Conservation (phyloP, 2,888 invertebrate genomes). For the Agonopterix alstromeriana region DNA sequence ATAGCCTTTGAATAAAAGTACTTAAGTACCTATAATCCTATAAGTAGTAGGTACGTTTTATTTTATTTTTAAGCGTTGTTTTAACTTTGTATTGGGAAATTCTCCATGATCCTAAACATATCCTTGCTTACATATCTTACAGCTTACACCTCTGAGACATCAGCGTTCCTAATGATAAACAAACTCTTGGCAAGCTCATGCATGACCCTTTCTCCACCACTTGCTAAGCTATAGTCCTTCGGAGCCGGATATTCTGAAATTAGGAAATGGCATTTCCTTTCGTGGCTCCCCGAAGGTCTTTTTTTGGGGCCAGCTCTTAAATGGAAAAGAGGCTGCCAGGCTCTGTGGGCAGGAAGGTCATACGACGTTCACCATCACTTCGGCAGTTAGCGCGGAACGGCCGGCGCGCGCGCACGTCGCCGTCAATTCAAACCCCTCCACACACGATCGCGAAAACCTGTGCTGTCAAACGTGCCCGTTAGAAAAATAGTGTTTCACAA, state of each 20-base stretch:
- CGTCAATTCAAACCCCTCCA: conserved; percentile 18
- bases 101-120: too few species aligned
- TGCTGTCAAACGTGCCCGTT: conserved; percentile 61
- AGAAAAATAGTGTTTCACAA: conserved; percentile 54
- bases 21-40: too few species aligned
- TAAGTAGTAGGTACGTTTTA: too few species aligned
- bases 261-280: conserved; percentile 8
- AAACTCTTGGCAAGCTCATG: too few species aligned
- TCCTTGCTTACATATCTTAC: too few species aligned
- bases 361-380: conserved; percentile 54
- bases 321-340: conserved; percentile 60
- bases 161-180: too few species aligned
- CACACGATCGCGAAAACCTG: conserved; percentile 50
- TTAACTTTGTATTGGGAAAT: too few species aligned
- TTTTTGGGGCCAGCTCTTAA: conserved; percentile 36
- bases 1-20: too few species aligned
- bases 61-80: too few species aligned
- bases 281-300: conserved; percentile 18
- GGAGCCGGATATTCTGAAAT: conserved; percentile 10
- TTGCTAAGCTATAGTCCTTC: conserved; percentile 12
- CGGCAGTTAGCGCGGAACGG: conserved; percentile 64
- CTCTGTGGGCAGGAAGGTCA: conserved; percentile 70
- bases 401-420: conserved; percentile 57
- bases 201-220: background rate
- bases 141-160: too few species aligned